Evolutionary conservation across 2,888 invertebrate genomes (phyloP), one percentile per base, ranked within the genome.

Genomic region (Apamea anceps): DNA sequence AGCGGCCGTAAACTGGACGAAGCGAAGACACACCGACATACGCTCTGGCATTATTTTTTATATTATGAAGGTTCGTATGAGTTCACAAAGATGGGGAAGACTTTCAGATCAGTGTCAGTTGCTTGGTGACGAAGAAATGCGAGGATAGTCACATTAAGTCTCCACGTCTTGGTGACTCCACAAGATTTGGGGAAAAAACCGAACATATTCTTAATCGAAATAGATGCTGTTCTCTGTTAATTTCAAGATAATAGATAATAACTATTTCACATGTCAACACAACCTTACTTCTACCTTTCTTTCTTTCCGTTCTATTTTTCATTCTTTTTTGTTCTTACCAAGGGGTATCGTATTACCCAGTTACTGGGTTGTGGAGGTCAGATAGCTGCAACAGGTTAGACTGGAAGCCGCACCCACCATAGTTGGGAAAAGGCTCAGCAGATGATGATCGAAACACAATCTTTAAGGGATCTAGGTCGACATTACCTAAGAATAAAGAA

Each of bases 1-100:
- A 90, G 87, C 88, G 91, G 90, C 93, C 93, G 93, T 95, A 95
- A 95, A 95, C 85, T 85, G 85, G 87, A 90, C 88, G 85, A 76
- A 82, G 89, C 79, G 86, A 90, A 86, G 87, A 91, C 90, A 87
- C 83, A 87, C 90, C 85, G 91, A 93, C 91, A 89, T 88, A 88
- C 90, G n/a, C 82, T 65, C 37, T 82, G 66, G 42, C 15, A 85
- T 86, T 82, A 71, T 79, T 87, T 89, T 82, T 82, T 84, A 86
- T 85, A 77, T 71, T 79, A 73, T n/a, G 65, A 66, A 77, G 28
- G 37, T 60, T 75, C 15, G 21, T 32, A 77, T 75, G 57, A 57
- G 21, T 32, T 45, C 25, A 57, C 67, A 65, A 42, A 84, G 21
- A 45, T 63, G 0, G 37, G 15, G 13, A 4, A 42, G 10, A 21